Conservation (phyloP, 2,797 vertebrate species). For the Pelobates cultripes region DNA sequence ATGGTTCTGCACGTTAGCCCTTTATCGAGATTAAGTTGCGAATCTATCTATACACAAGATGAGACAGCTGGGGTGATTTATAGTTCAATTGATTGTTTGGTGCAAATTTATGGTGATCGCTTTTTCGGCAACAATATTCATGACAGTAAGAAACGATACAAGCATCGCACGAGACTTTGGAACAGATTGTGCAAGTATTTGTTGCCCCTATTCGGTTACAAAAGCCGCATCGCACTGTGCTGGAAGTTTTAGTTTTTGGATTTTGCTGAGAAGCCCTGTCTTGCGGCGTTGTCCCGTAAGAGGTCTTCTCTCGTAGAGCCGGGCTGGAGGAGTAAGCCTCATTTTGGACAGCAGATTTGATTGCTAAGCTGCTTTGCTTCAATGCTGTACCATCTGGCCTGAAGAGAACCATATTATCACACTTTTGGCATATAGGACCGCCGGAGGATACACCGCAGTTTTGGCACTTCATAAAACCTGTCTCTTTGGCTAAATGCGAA, state of each 20-base stretch:
- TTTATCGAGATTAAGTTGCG: slow-evolving; percentile 57
- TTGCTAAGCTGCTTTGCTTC: slow-evolving; percentile 69
- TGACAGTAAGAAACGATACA: slow-evolving; percentile 91
- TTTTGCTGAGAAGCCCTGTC: slow-evolving; percentile 67
- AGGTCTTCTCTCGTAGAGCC: slow-evolving; percentile 67
- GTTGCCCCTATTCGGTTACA: slow-evolving; percentile 91
- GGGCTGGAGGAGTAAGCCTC: slow-evolving; percentile 65
- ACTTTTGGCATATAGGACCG: slow-evolving; percentile 87
- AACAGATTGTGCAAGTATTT: slow-evolving; percentile 96
- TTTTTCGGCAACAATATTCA: slow-evolving; percentile 93
- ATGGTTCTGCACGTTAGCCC: slow-evolving; percentile 69
- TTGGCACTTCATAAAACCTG: slow-evolving; percentile 81
- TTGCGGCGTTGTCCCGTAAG: slow-evolving; percentile 62
- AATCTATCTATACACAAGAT: slow-evolving; percentile 91
- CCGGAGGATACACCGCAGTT: slow-evolving; percentile 83
- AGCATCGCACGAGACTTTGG: slow-evolving; percentile 92
- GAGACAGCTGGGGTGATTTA: slow-evolving; percentile 90
- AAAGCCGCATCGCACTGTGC: slow-evolving; percentile 85
- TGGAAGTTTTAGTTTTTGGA: slow-evolving; percentile 66
- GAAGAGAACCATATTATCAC: slow-evolving; percentile 68
- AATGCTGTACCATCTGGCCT: slow-evolving; percentile 67
- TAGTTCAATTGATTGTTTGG: slow-evolving; percentile 95
- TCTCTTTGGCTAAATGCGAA: slow-evolving; percentile 75
- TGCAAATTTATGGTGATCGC: slow-evolving; percentile 90
- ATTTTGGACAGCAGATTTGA: slow-evolving; percentile 64